Evolutionary conservation across 2,113 vertebrate species (phyloP).

Genomic region (Pelobates fuscus): DNA sequence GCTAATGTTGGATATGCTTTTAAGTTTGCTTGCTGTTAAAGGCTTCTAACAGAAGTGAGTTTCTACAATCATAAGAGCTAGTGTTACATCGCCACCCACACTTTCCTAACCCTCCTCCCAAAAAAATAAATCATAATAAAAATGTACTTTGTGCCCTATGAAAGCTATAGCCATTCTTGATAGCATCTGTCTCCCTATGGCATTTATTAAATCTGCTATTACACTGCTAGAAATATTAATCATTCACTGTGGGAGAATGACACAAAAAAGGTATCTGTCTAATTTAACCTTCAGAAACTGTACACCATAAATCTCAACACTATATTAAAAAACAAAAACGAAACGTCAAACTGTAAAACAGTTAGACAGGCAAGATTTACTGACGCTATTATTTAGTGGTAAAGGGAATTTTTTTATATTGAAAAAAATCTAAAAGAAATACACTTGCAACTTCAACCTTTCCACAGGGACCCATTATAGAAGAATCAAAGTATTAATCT

Average conservation of each 20-base stretch:
- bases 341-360: neutral
- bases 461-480: constrained; percentile 24
- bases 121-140: too few relatives aligned
- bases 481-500: constrained; percentile 30
- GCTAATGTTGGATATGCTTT: too few relatives aligned
- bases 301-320: neutral
- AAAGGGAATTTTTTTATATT: neutral
- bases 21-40: too few relatives aligned
- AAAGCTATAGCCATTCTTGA: too few relatives aligned
- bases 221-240: neutral
- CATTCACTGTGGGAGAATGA: neutral
- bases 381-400: neutral
- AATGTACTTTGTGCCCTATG: too few relatives aligned
- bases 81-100: too few relatives aligned
- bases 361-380: neutral
- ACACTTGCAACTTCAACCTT: constrained; percentile 3
- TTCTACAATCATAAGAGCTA: too few relatives aligned
- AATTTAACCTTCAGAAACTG: neutral
- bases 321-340: neutral
- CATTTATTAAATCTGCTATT: neutral
- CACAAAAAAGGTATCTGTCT: neutral
- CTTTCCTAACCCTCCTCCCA: too few relatives aligned
- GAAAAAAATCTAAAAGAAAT: constrained; percentile 2
- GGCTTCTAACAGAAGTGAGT: too few relatives aligned
- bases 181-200: neutral